A percentile compares a stretch with the other conserved stretches of the same genome.
phyloP scores from a whole-genome alignment of 2,888 invertebrate species.

The Plebejus melissa region DNA sequence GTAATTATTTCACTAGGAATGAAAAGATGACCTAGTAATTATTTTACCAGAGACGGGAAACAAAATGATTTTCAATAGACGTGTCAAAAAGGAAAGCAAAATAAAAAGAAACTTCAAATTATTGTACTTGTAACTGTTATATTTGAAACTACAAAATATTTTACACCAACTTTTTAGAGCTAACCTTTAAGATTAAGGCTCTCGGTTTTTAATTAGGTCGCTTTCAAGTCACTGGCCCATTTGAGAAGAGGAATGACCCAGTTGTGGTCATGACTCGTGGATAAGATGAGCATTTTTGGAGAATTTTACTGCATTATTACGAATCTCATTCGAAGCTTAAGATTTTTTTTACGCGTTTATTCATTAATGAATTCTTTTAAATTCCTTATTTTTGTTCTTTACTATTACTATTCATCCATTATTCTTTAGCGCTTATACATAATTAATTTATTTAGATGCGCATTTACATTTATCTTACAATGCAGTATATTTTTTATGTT shows the following conservation, averaged over 20 bases:
- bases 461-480: not conserved
- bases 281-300: slow-evolving; percentile 2
- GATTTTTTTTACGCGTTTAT: not conserved
- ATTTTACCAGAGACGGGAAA: too few relatives aligned
- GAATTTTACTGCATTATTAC: slow-evolving; percentile 20
- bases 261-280: slow-evolving; percentile 7
- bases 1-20: too few relatives aligned
- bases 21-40: too few relatives aligned
- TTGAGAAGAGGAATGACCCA: slow-evolving; percentile 25
- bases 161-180: not conserved
- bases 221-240: slow-evolving; percentile 24
- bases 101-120: not conserved
- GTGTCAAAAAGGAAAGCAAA: not conserved
- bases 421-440: not conserved
- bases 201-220: slow-evolving; percentile 24
- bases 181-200: slow-evolving; percentile 23
- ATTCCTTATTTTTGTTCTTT: not conserved
- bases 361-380: not conserved
- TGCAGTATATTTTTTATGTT: not conserved
- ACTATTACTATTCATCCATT: not conserved
- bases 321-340: slow-evolving; percentile 7
- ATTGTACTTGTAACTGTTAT: not conserved
- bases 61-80: not conserved
- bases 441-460: not conserved
- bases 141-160: not conserved